Evolutionary conservation across 2,888 invertebrate species (phyloP), one percentile per base, ranked within the genome.

Genomic region (Agonopterix heracliana): DNA sequence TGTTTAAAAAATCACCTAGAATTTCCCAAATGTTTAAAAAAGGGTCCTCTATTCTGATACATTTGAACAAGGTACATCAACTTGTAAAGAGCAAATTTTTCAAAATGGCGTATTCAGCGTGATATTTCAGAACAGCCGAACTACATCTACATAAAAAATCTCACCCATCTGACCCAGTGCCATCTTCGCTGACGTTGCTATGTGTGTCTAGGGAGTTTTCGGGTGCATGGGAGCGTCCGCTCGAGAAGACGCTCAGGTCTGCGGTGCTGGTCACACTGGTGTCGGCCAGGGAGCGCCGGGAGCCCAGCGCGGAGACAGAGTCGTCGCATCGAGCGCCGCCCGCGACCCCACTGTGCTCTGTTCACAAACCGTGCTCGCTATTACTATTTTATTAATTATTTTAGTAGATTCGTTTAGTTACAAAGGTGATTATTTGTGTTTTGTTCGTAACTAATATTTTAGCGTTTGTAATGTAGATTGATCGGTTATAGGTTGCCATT

Each of bases 211-310:
- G 87, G 62, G 93, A 93, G 85, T 93, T 93, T 74, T 93, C 93
- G 49, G 92, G 91, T 42, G 91, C 93, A 70, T 93, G 93, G 9
- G 93, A 93, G 48, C 93, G 89, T 9, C 93, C 93, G 64, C 92
- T 92, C 13, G 93, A 94, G 81, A 95, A 94, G 57, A 95, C 94
- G 61, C 94, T 94, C 52, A 95, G 88, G 74, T 95, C 95, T 0
- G 95, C 95, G 0, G 95, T 95, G 46, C 95, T 95, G 34, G 95
- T 95, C 47, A 95, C 94, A 63, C 94, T 94, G 14, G 95, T 95
- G 72, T 95, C 95, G 12, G 95, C 95, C 53, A 95, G 86, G 46
- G 95, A 95, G 48, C 94, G 92, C 49, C 94, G 90, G 12, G 95
- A 95, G 26, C 95, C 94, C 49, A 93, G 72, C 54, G 91, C 87